Evolutionary conservation across 2,113 vertebrate genomes (phyloP), one percentile per base, ranked within the genome.

Genomic region (Callospermophilus lateralis): DNA sequence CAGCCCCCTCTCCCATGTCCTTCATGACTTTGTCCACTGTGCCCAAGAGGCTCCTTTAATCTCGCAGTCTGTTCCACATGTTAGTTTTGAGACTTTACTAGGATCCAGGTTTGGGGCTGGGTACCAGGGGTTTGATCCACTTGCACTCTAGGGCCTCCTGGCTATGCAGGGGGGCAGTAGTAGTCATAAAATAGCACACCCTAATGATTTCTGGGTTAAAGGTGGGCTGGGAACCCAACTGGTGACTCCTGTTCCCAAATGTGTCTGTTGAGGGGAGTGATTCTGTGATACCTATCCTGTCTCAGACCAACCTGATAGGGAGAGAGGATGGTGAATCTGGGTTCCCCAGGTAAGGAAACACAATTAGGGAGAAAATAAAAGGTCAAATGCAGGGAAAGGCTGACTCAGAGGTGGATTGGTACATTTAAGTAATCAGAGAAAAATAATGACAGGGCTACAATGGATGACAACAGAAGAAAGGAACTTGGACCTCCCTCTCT

Each of bases 351-450:
- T 67, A 63, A 93, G 73, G 81, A 84, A 76, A 79, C 55, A 70
- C 15, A 5, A 7, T 68, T 92, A 70, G 65, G 34, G 84, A 89
- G 74, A 68, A 95, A 96, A 91, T 73, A 37, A 63, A 95, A 17
- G 26, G 65, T 94, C 93, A 80, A 30, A 10, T 72, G 26, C 73
- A 73, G 72, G 72, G 53, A 94, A 78, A 83, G 70, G 3, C 34
- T 53, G 34, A 76, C 53, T 84, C 39, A 67, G 81, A 85, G 77
- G 73, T 88, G 12, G 42, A 70, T 45, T 19, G 83, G 76, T 45
- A 90, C 61, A 68, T 55, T 90, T 34, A 42, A 79, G 37, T 30
- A 26, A 79, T 55, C 34, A 22, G 61, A 80, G 61, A 51, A 67
- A 80, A 86, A 80, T 24, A 51, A 19, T 4, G 70, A 53, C 1